Base-by-base conservation (phyloP, 1,140 invertebrate genomes). In the Octopus sinensis region DNA sequence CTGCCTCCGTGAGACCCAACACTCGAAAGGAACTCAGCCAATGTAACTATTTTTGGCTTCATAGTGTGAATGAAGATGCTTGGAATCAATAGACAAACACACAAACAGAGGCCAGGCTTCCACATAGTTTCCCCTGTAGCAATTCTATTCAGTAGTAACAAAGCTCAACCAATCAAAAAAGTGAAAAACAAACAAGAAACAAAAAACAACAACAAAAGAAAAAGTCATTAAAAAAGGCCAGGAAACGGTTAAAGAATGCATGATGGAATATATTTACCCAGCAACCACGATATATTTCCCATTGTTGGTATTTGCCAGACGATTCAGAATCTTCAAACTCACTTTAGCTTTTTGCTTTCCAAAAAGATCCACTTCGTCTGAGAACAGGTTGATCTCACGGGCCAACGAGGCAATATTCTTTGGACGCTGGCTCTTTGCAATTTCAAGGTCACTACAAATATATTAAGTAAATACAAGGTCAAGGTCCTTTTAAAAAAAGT, bases 331-430 rank as follows among this genome's bases (percentile, higher is more conserved):
- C 4, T 93, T 93, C 4, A 99, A 91, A 0, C 94, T 93, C n/a
- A 99, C 93, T 92, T 99, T 99, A 4, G 96, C 98, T 90, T 99
- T 99, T 84, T 95, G 97, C 86, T 93, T 94, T 7, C 98, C 98
- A 92, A 98, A 99, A 78, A 94, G 93, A 51, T 95, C 96, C 6
- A 98, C 92, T 90, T 99, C 98, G 53, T 92, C 93, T 0, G 93
- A 90, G 79, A 93, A 90, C 17, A 99, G 89, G 4, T 97, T 88
- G 30, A 89, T 84, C 84, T 88, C 91, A 68, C 80, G 68, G 4
- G 89, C 87, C 62, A 91, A 81, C 7, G 83, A 51, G 53, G 88
- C 10, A 54, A 99, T 96, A 85, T 96, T 92, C 90, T 98, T 99
- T 0, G 96, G 96, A 54, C 93, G 93, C 90, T 99, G 97, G 3